Evolutionary conservation across 2,888 invertebrate species (phyloP).

Genomic region (Caenorhabditis zanzibari): DNA sequence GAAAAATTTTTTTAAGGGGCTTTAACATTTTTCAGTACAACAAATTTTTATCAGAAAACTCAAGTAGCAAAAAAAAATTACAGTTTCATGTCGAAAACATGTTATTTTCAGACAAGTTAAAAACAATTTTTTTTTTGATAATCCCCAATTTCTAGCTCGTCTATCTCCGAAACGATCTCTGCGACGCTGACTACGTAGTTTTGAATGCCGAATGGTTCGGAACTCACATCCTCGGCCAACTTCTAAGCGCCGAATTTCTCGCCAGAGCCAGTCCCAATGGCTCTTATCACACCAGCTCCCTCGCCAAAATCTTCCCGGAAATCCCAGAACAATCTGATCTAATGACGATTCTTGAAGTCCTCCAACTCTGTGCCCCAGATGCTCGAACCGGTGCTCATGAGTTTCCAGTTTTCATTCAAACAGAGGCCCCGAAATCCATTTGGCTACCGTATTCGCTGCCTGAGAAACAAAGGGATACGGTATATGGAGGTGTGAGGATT

Average conservation of each 20-base stretch:
- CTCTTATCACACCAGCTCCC: conserved; percentile 89
- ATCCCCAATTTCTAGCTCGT: conserved; percentile 86
- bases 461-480: conserved; percentile 46
- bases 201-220: conserved; percentile 88
- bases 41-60: no score
- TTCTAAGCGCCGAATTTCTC: conserved; percentile 86
- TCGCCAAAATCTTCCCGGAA: conserved; percentile 88
- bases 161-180: conserved; percentile 86
- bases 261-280: conserved; percentile 87
- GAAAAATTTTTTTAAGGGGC: no score
- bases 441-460: conserved; percentile 84
- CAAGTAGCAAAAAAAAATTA: no score
- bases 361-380: conserved; percentile 85
- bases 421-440: conserved; percentile 76
- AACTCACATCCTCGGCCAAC: conserved; percentile 87
- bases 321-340: conserved; percentile 88
- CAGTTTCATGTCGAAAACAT: no score
- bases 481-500: conserved; percentile 73
- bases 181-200: conserved; percentile 87
- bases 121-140: no score
- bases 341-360: conserved; percentile 88
- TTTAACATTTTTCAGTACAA: no score
- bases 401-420: conserved; percentile 87
- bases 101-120: no score
- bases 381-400: conserved; percentile 86